phyloP scores from a whole-genome alignment of 2,797 vertebrate genomes.

The Danio tinwini region DNA sequence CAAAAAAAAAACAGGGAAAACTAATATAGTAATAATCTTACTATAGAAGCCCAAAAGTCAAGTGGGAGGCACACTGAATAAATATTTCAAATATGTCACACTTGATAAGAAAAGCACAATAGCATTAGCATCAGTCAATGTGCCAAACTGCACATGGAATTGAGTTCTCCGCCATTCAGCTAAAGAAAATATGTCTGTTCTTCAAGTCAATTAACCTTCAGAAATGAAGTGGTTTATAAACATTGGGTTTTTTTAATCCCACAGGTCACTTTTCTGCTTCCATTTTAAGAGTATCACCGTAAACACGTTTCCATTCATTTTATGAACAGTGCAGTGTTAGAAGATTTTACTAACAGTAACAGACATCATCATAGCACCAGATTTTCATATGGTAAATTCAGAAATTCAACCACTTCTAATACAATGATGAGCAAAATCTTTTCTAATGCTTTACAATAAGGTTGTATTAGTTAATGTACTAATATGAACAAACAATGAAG shows the following conservation, averaged over 20 bases:
- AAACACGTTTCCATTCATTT: neutral
- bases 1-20: neutral
- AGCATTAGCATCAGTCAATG: neutral
- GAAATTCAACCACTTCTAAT: slow-evolving; percentile 7
- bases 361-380: neutral
- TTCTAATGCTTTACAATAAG: neutral
- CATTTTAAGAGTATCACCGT: neutral
- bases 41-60: slow-evolving; percentile 17
- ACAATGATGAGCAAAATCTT: neutral
- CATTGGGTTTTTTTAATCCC: neutral
- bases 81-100: neutral
- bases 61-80: neutral
- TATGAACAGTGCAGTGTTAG: neutral
- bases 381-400: slow-evolving; percentile 3
- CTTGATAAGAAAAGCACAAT: neutral
- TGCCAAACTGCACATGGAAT: neutral
- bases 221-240: neutral
- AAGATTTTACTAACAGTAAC: neutral
- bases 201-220: neutral
- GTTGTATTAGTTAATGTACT: too few relatives aligned
- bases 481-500: too few relatives aligned
- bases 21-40: neutral
- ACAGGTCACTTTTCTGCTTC: slow-evolving; percentile 1
- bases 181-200: neutral
- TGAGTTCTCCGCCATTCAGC: neutral